Evolutionary conservation across 2,888 invertebrate genomes (phyloP).

Genomic region (Leucophenga maculata): DNA sequence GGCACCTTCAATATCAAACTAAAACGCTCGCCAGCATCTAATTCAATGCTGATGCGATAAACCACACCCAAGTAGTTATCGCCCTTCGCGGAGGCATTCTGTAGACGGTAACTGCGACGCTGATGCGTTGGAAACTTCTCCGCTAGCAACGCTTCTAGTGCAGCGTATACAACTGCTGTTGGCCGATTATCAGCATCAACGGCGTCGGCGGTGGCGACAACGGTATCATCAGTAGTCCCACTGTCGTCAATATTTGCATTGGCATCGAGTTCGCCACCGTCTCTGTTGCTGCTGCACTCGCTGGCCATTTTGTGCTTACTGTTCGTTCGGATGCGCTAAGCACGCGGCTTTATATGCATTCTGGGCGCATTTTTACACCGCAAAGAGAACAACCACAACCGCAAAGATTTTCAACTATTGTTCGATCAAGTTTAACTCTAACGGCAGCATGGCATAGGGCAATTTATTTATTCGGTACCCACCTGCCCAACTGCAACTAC

Average conservation of each 20-base stretch:
- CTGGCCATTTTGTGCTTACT: slow-evolving; percentile 27
- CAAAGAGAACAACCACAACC: too few relatives aligned
- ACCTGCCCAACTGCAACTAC: too few relatives aligned
- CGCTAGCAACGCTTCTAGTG: slow-evolving; percentile 52
- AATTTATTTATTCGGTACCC: too few relatives aligned
- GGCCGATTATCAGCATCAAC: slow-evolving; percentile 42
- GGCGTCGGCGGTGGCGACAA: background rate
- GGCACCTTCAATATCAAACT: slow-evolving; percentile 65
- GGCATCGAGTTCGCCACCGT: background rate
- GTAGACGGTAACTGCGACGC: slow-evolving; percentile 42
- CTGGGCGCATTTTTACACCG: too few relatives aligned
- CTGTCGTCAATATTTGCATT: background rate
- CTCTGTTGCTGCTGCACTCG: background rate
- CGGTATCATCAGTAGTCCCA: too few relatives aligned
- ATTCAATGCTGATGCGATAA: slow-evolving; percentile 51
- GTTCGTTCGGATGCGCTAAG: background rate
- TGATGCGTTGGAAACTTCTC: slow-evolving; percentile 39
- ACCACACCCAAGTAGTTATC: slow-evolving; percentile 68
- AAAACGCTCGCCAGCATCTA: slow-evolving; percentile 10
- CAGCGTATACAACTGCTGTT: slow-evolving; percentile 48
- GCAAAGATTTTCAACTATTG: too few relatives aligned
- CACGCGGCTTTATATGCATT: slow-evolving; percentile 1
- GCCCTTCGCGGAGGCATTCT: slow-evolving; percentile 61
- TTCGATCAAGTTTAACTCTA: too few relatives aligned
- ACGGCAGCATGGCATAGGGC: too few relatives aligned